These are phyloP conservation scores for Palloptera scutellata DNA, from an alignment of 2,888 invertebrate species.

Conservation along the genomic window DNA sequence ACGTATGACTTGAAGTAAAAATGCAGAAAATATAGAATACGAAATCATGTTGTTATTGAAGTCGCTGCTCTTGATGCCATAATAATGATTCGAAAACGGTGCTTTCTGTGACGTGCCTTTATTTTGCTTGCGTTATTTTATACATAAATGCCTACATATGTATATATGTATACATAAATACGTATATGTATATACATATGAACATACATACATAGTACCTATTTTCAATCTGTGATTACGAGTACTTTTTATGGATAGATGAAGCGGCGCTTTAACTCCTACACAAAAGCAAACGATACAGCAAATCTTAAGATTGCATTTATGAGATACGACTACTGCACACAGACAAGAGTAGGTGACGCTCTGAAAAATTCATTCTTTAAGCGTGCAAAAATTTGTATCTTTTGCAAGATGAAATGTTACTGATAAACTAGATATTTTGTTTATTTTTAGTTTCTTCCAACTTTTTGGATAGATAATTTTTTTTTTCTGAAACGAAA, in stretches of 20 bases:
- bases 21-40: neutral
- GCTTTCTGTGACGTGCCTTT: conserved; percentile 18
- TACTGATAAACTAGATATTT: no score
- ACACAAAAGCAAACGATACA: conserved; percentile 7
- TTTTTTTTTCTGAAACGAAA: no score
- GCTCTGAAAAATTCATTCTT: conserved; percentile 11
- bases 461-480: no score
- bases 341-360: conserved; percentile 6
- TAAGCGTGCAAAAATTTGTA: neutral
- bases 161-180: neutral
- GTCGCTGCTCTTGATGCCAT: conserved; percentile 4
- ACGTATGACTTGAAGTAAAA: neutral
- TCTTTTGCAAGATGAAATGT: no score
- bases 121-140: conserved; percentile 9
- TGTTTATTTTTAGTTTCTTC: no score
- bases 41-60: neutral
- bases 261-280: conserved; percentile 22
- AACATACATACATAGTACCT: neutral
- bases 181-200: neutral
- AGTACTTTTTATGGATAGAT: neutral
- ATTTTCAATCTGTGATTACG: neutral
- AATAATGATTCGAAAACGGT: neutral
- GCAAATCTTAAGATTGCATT: neutral
- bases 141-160: neutral
- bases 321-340: neutral